Base-by-base conservation (phyloP, 2,797 vertebrate genomes). In the Ctenopoma kingsleyae region DNA sequence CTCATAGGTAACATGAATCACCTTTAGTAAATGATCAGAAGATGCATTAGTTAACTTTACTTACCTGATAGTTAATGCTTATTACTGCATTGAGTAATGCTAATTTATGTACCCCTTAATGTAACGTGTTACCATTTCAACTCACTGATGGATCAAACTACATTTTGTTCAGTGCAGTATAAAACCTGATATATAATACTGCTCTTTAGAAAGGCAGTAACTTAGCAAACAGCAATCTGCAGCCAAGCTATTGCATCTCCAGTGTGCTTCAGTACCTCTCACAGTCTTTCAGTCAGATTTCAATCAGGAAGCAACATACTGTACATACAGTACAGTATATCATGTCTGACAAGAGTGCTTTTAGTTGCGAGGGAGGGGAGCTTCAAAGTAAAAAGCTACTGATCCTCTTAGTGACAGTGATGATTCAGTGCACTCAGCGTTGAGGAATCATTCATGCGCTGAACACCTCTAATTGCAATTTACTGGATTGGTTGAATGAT, bases 381-480 rank as follows among this genome's bases (percentile, higher is more conserved):
- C 19, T 22, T 56, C 32, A 63, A 19, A 40, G 32, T 43, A 70
- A 55, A 30, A 54, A 22, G 3, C 47, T 16, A 3, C 25, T 51
- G 22, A 49, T 74, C 59, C 6, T 17, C 51, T 47, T 35, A 25
- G 36, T 20, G 48, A 54, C 58, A 49, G 52, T 15, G 17, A 52
- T 35, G 47, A 48, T 25, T 67, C 54, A 52, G n/a, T 41, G 48
- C 13, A 55, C 25, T 78, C 50, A 38, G n/a, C 4, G 27, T 36
- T 47, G 43, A 74, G 46, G 30, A 58, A 23, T 30, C 52, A 56
- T 71, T 72, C 53, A 64, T 61, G 22, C 5, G 53, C 17, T 35
- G 51, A 64, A 69, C 35, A 25, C 25, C 43, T 40, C 20, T 44
- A 48, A 52, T 47, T 71, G n/a, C 40, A 58, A 23, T 53, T 58